Evolutionary conservation across 2,797 vertebrate genomes (phyloP).

Genomic region (Micropoecilia bifurca): DNA sequence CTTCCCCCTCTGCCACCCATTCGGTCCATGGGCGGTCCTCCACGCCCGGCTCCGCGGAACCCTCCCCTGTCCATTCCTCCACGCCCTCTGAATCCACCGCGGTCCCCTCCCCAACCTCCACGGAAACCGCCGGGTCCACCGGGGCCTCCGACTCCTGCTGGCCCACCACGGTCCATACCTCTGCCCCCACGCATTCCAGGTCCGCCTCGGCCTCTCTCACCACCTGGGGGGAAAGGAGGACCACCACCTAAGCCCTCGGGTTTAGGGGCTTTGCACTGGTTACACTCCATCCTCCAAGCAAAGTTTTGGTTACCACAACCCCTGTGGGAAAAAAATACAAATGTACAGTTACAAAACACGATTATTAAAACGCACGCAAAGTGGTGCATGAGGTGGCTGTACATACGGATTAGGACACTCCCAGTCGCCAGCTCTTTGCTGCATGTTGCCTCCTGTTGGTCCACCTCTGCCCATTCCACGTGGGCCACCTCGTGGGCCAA

Average conservation of each 20-base stretch:
- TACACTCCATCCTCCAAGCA: slow-evolving; percentile 98
- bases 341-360: not conserved
- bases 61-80: slow-evolving; percentile 93
- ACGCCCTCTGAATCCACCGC: slow-evolving; percentile 92
- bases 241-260: slow-evolving; percentile 89
- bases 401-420: slow-evolving; percentile 98
- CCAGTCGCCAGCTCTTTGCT: slow-evolving; percentile 97
- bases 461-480: slow-evolving; percentile 90
- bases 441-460: slow-evolving; percentile 92
- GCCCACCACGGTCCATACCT: slow-evolving; percentile 90
- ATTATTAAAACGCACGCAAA: not conserved
- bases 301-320: slow-evolving; percentile 98
- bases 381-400: not conserved
- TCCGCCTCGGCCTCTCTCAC: slow-evolving; percentile 91
- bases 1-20: slow-evolving; percentile 88
- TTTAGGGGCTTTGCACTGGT: slow-evolving; percentile 98
- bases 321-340: slow-evolving; percentile 47
- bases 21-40: slow-evolving; percentile 92
- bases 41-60: slow-evolving; percentile 86
- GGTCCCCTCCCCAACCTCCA: slow-evolving; percentile 91
- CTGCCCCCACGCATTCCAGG: slow-evolving; percentile 92
- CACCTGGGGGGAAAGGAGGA: slow-evolving; percentile 91
- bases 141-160: slow-evolving; percentile 81
- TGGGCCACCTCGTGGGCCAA: slow-evolving; percentile 89
- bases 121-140: slow-evolving; percentile 90